Conservation (phyloP, 1,140 invertebrate species). For the Apis laboriosa region DNA sequence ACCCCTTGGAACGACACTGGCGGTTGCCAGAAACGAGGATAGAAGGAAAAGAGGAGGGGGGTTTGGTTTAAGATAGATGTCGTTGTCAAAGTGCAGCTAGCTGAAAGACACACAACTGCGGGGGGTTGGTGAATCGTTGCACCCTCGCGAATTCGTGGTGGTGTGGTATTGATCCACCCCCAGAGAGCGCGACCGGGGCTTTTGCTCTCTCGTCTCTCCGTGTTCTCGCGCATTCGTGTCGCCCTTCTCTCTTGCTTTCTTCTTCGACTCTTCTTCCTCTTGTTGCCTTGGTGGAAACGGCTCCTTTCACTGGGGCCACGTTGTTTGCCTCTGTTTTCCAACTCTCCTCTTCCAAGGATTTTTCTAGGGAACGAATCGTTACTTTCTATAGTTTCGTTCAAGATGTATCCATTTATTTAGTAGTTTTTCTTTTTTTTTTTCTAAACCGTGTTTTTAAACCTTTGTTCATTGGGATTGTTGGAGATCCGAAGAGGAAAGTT, state of each 20-base stretch:
- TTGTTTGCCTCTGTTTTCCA: too few relatives aligned
- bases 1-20: background rate
- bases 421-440: too few relatives aligned
- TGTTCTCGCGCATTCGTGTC: slow-evolving; percentile 15
- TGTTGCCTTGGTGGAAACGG: background rate
- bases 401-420: too few relatives aligned
- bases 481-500: too few relatives aligned
- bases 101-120: slow-evolving; percentile 54
- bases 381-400: too few relatives aligned
- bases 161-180: slow-evolving; percentile 58
- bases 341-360: too few relatives aligned
- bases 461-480: too few relatives aligned
- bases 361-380: too few relatives aligned
- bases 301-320: too few relatives aligned
- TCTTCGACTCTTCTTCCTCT: too few relatives aligned
- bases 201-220: slow-evolving; percentile 8
- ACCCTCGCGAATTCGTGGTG: slow-evolving; percentile 50
- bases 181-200: slow-evolving; percentile 31
- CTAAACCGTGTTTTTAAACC: too few relatives aligned
- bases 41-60: background rate
- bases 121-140: slow-evolving; percentile 34
- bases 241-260: background rate
- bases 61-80: slow-evolving; percentile 39
- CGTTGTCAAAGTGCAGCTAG: slow-evolving; percentile 53
- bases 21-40: background rate